Conservation (phyloP, 1,140 invertebrate species). For the Medauroidea extradentata region DNA sequence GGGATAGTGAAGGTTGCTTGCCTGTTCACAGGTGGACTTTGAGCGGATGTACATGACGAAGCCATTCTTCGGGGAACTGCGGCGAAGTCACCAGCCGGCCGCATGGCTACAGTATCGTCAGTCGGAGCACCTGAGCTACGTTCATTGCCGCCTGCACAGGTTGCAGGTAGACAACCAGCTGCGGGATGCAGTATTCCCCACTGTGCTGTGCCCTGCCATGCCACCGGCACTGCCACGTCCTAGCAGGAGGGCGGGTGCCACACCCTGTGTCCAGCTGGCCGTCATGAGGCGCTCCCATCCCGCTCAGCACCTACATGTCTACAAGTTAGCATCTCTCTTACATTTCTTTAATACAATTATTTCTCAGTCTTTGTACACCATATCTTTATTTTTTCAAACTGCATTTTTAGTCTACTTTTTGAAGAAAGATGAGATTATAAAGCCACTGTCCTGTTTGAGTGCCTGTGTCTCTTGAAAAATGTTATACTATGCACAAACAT, state of each 20-base stretch:
- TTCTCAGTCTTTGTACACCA: neutral
- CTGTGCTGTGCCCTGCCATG: constrained; percentile 60
- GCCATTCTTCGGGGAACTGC: constrained; percentile 75
- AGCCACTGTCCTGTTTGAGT: too few species aligned
- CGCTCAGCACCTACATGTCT: constrained; percentile 53
- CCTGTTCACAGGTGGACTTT: constrained; percentile 72
- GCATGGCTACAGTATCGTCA: constrained; percentile 68
- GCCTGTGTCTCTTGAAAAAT: too few species aligned
- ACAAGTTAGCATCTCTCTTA: constrained; percentile 45
- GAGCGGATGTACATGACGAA: constrained; percentile 84
- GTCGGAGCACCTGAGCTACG: constrained; percentile 61
- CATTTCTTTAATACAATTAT: neutral
- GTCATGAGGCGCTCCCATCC: constrained; percentile 56
- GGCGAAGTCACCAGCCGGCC: constrained; percentile 68
- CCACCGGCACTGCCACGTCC: constrained; percentile 43
- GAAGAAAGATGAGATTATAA: too few species aligned
- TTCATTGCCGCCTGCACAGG: constrained; percentile 62
- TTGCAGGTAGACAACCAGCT: constrained; percentile 75
- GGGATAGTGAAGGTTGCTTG: too few species aligned
- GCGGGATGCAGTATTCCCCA: constrained; percentile 68
- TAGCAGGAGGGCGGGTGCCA: constrained; percentile 45
- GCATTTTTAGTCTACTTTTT: neutral
- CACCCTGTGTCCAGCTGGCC: constrained; percentile 65
- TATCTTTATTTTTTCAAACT: neutral
- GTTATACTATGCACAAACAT: too few species aligned